phyloP scores from a whole-genome alignment of 2,113 vertebrate species.

The Daphoenositta chrysoptera region DNA sequence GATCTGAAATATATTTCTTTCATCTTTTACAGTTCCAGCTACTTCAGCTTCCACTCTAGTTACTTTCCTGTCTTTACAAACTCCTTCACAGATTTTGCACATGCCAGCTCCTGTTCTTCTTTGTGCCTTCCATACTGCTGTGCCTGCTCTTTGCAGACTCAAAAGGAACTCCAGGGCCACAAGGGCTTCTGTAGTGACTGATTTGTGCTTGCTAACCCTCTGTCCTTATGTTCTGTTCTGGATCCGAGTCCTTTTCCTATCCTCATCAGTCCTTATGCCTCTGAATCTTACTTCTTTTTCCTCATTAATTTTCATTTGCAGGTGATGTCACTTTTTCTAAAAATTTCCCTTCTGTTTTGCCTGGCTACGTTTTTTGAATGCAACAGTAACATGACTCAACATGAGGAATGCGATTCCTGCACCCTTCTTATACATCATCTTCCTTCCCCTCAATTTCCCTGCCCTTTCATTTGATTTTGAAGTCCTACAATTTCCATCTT shows the following conservation, averaged over 20 bases:
- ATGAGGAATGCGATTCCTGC: not conserved
- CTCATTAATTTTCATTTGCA: not conserved
- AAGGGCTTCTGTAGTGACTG: not conserved
- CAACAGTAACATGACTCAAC: not conserved
- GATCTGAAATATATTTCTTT: not conserved
- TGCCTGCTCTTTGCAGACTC: not conserved
- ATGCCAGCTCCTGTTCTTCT: not conserved
- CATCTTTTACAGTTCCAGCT: not conserved
- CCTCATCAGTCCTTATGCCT: not conserved
- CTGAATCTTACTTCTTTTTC: not conserved
- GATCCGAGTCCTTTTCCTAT: not conserved
- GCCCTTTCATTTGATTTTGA: not conserved
- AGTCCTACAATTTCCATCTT: not conserved
- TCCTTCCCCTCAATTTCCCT: not conserved
- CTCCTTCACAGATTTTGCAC: not conserved
- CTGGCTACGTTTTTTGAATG: not conserved
- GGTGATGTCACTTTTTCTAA: not conserved
- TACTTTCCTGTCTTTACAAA: not conserved
- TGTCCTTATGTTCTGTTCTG: not conserved
- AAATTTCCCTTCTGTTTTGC: not conserved
- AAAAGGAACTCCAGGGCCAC: not conserved
- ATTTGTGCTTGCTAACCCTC: not conserved
- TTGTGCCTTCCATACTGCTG: not conserved
- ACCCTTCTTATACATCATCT: not conserved
- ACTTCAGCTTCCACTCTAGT: not conserved